Conservation (phyloP, 2,888 invertebrate genomes). For the Sericinus montela region DNA sequence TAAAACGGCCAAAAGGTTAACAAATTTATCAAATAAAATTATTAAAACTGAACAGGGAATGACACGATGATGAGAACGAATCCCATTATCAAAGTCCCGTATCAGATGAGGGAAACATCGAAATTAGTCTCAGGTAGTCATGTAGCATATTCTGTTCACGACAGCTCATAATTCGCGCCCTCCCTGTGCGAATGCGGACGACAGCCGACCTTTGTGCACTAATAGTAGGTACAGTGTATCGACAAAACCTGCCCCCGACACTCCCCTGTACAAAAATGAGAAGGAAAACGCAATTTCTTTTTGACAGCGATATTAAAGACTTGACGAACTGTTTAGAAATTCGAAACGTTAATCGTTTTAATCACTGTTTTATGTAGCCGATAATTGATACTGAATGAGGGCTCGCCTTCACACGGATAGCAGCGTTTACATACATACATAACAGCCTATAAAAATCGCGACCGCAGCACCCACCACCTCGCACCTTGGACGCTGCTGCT, state of each 20-base stretch:
- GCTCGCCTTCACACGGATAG: too few species aligned
- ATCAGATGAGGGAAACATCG: slow-evolving; percentile 25
- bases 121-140: slow-evolving; percentile 46
- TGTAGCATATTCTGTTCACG: slow-evolving; percentile 44
- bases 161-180: slow-evolving; percentile 70
- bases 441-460: too few species aligned
- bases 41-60: neutral
- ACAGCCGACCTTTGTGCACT: slow-evolving; percentile 69
- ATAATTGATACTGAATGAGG: too few species aligned
- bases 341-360: slow-evolving; percentile 15
- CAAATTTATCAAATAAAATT: neutral
- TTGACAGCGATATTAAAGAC: slow-evolving; percentile 52
- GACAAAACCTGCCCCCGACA: slow-evolving; percentile 50
- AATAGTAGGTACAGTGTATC: slow-evolving; percentile 52
- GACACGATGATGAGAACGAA: neutral
- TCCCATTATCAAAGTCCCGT: slow-evolving; percentile 15
- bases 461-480: too few species aligned
- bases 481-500: too few species aligned
- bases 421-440: too few species aligned
- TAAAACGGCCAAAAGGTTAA: too few species aligned
- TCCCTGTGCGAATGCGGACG: slow-evolving; percentile 43
- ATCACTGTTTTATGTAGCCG: neutral
- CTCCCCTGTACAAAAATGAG: slow-evolving; percentile 43
- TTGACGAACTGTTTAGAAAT: slow-evolving; percentile 12
- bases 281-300: slow-evolving; percentile 63